A percentile compares a stretch with the other conserved stretches of the same genome.
Evolutionary conservation across 2,113 vertebrate species (phyloP).

Genomic region (Sclerurus mexicanus): DNA sequence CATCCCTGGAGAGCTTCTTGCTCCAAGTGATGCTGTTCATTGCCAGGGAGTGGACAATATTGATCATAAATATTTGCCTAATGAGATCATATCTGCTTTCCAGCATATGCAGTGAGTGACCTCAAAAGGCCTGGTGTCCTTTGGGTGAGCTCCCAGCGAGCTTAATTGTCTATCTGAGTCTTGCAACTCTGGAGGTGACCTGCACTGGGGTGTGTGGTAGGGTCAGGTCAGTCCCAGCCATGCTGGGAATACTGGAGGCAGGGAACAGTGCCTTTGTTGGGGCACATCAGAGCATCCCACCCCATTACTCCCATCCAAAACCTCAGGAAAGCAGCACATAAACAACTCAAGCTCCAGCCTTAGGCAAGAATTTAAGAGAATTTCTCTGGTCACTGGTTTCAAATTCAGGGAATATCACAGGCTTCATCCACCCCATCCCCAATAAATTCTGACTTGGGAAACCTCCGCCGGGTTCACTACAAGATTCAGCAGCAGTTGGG

Average conservation of each 20-base stretch:
- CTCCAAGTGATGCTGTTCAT: neutral
- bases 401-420: neutral
- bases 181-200: neutral
- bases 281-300: neutral
- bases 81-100: slow-evolving; percentile 36
- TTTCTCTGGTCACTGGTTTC: neutral
- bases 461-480: neutral
- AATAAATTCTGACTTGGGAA: neutral
- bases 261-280: neutral
- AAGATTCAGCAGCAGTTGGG: neutral
- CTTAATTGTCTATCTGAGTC: neutral
- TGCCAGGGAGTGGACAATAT: slow-evolving; percentile 1
- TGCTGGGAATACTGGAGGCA: neutral
- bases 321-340: neutral
- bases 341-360: neutral
- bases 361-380: neutral
- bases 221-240: neutral
- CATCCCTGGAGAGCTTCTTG: neutral
- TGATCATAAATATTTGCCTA: slow-evolving; percentile 51
- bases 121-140: slow-evolving; percentile 1
- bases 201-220: neutral
- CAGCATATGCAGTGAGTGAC: neutral
- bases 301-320: neutral
- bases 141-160: neutral
- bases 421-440: neutral